Base-by-base conservation (phyloP, 2,113 vertebrate species). In the Nyctibius bracteatus region DNA sequence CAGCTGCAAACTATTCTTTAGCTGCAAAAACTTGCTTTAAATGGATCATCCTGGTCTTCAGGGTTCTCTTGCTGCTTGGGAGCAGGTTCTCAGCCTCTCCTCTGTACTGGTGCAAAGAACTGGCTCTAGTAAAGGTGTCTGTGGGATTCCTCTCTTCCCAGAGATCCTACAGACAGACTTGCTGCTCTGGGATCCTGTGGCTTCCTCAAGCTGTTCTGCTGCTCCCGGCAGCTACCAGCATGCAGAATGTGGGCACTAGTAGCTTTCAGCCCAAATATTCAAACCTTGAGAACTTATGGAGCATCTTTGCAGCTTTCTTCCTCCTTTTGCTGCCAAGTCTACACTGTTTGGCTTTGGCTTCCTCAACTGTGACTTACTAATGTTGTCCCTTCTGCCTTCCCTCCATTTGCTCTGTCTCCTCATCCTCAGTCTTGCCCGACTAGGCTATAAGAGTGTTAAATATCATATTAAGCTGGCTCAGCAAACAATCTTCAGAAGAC, bases 381-480 rank as follows among this genome's bases (percentile, higher is more conserved):
- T 12, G n/a, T 21, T 2, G 1, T 16, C 33, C 18, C 16, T 67
- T 49, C 59, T 74, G 41, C 67, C 30, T 55, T 54, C 10, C 41
- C 35, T 67, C 41, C 31, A 6, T 30, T 55, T 61, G 27, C 18
- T 55, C 11, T 74, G 41, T 41, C 66, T 73, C 27, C 22, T 88
- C 30, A 41, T 46, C 51, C 37, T 58, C 0, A 0, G 5, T 25
- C 74, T 80, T 68, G 47, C 37, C 47, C 4, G 14, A 14, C 28
- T 23, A 33, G 31, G 23, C 31, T 57, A 3, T 6, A 19, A 33
- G 14, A 44, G 14, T 15, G 21, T 62, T 46, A 18, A 62, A 27
- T 6, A 4, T 8, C 1, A 1, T 35, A 4, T 20, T 46, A 49
- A 62, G 37, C 20, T n/a, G 28, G 23, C n/a, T 30, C 5, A 6